These are phyloP conservation scores for Petroica traversi DNA, from an alignment of 2,113 vertebrate genomes.

Conservation along the genomic window DNA sequence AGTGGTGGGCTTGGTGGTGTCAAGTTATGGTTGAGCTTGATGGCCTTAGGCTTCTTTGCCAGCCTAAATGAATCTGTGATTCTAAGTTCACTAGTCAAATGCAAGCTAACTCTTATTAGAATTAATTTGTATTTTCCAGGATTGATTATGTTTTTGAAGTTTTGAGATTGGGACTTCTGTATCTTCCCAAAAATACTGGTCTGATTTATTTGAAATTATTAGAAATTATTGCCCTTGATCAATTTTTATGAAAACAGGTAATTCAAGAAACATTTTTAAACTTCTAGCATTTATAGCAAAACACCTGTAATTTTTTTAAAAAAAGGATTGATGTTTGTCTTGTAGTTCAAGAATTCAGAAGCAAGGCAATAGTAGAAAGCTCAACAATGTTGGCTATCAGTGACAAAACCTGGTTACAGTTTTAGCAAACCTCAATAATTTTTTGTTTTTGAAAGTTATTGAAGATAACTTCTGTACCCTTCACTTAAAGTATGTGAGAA, in stretches of 20 bases:
- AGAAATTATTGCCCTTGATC: neutral
- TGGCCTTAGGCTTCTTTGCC: neutral
- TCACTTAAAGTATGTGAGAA: neutral
- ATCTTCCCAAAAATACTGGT: neutral
- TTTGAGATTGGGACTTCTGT: neutral
- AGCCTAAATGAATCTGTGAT: neutral
- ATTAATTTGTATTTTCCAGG: neutral
- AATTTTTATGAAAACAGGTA: neutral
- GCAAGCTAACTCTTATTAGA: neutral
- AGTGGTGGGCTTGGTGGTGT: neutral
- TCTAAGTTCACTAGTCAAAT: conserved; percentile 4
- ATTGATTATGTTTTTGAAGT: neutral
- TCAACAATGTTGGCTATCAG: accelerated
- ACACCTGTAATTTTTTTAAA: neutral
- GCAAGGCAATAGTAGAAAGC: neutral
- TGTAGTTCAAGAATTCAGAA: neutral
- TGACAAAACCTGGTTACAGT: neutral
- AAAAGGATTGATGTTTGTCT: neutral
- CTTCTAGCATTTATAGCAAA: neutral
- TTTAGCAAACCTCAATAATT: neutral
- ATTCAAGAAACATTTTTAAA: neutral
- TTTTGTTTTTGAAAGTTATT: neutral
- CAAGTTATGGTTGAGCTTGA: accelerated
- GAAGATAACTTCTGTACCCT: neutral
- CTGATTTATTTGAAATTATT: neutral